Percentiles rank a stretch among this genome's conserved stretches.
These are phyloP conservation scores for Ethmia dodecea DNA, from an alignment of 2,888 invertebrate species.

Conservation along the genomic window DNA sequence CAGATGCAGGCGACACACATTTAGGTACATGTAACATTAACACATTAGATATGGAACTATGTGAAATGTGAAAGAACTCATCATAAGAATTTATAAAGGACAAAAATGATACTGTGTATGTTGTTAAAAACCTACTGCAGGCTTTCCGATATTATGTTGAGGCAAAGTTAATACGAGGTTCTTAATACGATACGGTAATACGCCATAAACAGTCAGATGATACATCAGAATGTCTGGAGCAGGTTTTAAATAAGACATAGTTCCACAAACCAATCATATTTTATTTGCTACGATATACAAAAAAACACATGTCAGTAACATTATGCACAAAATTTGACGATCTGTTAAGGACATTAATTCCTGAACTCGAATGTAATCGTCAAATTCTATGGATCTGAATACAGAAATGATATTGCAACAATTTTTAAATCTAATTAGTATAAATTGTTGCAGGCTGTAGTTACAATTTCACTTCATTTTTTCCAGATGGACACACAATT, in stretches of 20 bases:
- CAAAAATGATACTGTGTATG: too few species aligned
- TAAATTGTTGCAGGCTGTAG: not conserved
- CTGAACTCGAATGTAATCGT: not conserved
- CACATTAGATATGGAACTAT: too few species aligned
- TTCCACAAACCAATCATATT: not conserved
- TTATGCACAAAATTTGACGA: conserved; percentile 6
- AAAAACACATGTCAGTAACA: conserved; percentile 7
- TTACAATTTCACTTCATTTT: conserved; percentile 5
- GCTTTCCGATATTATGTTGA: not conserved
- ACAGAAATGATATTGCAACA: conserved; percentile 7
- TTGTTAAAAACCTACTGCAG: not conserved
- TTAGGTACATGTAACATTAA: conserved; percentile 18
- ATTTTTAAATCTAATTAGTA: too few species aligned
- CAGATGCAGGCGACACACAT: conserved; percentile 56
- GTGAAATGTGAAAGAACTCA: too few species aligned
- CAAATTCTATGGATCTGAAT: not conserved
- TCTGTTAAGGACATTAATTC: not conserved
- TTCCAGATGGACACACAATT: conserved; percentile 1
- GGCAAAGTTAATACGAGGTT: too few species aligned
- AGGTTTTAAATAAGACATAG: too few species aligned
- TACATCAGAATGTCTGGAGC: too few species aligned
- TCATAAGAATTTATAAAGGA: too few species aligned
- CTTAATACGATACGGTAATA: too few species aligned
- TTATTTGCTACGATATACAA: conserved; percentile 1
- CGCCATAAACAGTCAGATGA: too few species aligned